These are phyloP conservation scores for Channa argus DNA, from an alignment of 2,113 vertebrate genomes.

Conservation along the genomic window DNA sequence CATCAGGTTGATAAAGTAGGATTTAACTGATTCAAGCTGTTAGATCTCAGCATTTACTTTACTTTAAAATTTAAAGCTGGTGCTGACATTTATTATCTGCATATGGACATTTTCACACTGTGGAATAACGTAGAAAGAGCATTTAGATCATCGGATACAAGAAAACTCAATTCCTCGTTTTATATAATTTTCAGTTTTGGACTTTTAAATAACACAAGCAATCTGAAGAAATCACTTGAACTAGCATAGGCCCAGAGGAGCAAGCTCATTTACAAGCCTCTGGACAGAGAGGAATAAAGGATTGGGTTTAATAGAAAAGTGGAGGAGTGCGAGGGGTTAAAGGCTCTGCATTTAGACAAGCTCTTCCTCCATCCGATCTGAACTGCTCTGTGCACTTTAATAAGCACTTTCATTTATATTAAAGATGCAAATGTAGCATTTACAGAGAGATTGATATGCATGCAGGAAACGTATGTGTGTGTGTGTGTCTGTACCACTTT, in stretches of 20 bases:
- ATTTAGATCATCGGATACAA: neutral
- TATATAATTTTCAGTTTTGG: neutral
- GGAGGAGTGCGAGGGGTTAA: slow-evolving; percentile 56
- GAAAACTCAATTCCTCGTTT: neutral
- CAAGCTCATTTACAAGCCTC: neutral
- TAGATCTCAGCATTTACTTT: slow-evolving; percentile 9
- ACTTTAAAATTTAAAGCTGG: neutral
- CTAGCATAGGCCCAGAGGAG: too few species aligned
- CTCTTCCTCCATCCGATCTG: slow-evolving; percentile 65
- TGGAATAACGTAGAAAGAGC: neutral
- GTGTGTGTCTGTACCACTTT: slow-evolving; percentile 61
- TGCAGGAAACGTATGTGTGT: slow-evolving; percentile 43
- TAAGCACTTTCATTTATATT: slow-evolving; percentile 84
- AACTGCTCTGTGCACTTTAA: slow-evolving; percentile 77
- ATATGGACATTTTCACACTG: neutral
- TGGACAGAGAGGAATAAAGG: slow-evolving; percentile 11
- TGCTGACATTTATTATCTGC: neutral
- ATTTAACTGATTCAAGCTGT: neutral
- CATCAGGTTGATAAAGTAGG: neutral
- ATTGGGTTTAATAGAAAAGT: slow-evolving; percentile 17
- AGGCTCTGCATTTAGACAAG: slow-evolving; percentile 61
- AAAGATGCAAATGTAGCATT: slow-evolving; percentile 87
- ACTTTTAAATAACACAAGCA: neutral
- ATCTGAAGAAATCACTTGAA: neutral
- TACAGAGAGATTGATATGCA: slow-evolving; percentile 81